Evolutionary conservation across 2,888 invertebrate genomes (phyloP).

Genomic region (Athetis lepigone): DNA sequence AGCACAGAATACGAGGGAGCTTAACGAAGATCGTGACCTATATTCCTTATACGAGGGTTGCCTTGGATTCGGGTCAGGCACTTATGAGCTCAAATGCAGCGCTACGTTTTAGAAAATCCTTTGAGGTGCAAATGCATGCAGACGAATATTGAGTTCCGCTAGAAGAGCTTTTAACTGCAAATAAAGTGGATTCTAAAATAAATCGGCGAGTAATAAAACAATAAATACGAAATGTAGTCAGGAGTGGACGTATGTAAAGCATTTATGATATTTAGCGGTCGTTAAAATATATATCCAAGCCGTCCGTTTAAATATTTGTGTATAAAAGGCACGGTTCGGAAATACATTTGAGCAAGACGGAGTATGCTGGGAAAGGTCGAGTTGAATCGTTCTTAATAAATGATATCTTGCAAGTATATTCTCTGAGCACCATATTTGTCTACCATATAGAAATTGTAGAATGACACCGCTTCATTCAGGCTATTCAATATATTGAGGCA

Average conservation of each 20-base stretch:
- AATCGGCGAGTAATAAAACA: constrained; percentile 26
- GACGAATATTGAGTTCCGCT: constrained; percentile 13
- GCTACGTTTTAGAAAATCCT: constrained; percentile 39
- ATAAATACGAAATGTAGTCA: constrained; percentile 22
- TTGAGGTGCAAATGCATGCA: constrained; percentile 42
- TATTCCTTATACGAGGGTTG: constrained; percentile 64
- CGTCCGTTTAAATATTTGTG: background rate
- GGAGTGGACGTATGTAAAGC: background rate
- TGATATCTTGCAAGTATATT: constrained; percentile 10
- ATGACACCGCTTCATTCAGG: constrained; percentile 22
- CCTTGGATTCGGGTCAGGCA: constrained; percentile 61
- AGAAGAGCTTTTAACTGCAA: constrained; percentile 10
- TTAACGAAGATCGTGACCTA: constrained; percentile 68
- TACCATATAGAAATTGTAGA: constrained; percentile 14
- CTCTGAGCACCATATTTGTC: constrained; percentile 6
- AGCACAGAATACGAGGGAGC: constrained; percentile 43
- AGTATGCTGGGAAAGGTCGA: background rate
- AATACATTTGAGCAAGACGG: background rate
- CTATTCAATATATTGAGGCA: constrained; percentile 20
- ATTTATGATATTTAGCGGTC: constrained; percentile 36
- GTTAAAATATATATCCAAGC: constrained; percentile 34
- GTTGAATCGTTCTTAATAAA: constrained; percentile 12
- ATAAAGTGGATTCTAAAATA: constrained; percentile 30
- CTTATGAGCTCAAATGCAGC: constrained; percentile 56
- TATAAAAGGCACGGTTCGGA: background rate